Conservation (phyloP, 30 jellyfish, hydroid and myxozoan species). For the Chrysaora quinquecirrha region DNA sequence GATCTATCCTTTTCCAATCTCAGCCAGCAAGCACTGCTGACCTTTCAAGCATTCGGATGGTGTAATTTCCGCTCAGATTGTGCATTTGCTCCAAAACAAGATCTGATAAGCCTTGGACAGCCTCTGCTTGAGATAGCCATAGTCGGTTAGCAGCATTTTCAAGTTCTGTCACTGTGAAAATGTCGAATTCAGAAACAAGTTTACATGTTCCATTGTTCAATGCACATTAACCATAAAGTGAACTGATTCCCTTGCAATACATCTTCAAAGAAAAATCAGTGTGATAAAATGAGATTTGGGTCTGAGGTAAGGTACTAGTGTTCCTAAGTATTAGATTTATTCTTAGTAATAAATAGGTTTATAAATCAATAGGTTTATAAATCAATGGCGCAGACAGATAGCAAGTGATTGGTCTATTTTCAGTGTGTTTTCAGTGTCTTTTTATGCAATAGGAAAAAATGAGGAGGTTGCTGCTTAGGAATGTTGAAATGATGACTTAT, state of each 20-base stretch:
- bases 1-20: no score
- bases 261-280: neutral
- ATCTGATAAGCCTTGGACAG: neutral
- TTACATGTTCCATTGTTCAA: neutral
- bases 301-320: no score
- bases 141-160: neutral
- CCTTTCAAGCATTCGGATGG: neutral
- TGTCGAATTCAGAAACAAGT: neutral
- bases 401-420: no score
- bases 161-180: neutral
- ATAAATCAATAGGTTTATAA: no score
- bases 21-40: constrained; percentile 1
- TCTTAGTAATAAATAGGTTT: no score
- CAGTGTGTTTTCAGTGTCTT: no score
- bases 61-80: neutral
- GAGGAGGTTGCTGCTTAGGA: no score
- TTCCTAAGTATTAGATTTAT: no score
- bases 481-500: no score
- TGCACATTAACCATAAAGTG: constrained; percentile 5
- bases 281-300: neutral
- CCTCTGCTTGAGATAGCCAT: neutral
- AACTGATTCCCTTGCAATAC: constrained; percentile 2
- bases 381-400: no score
- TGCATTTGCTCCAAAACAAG: neutral
- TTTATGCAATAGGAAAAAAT: no score